A percentile compares a stretch with the other conserved stretches of the same genome.
phyloP scores from a whole-genome alignment of 1,140 invertebrate species.

The Ridgeia piscesae region DNA sequence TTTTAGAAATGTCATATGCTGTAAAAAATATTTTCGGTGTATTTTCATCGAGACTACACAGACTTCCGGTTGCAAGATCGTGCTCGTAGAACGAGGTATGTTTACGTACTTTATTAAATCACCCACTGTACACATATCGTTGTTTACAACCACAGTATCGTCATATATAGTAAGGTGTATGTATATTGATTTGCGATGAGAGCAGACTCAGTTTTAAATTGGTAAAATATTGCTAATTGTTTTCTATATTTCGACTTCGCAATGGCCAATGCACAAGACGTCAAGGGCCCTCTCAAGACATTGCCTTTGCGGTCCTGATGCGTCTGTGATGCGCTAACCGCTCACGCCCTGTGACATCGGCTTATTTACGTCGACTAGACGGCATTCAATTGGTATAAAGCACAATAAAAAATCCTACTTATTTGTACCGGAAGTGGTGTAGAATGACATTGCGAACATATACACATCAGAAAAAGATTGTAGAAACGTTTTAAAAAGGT shows the following conservation, averaged over 20 bases:
- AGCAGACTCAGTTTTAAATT: not conserved
- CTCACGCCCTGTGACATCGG: no score
- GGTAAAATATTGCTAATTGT: not conserved
- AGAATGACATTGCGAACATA: no score
- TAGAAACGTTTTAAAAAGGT: no score
- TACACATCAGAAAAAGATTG: no score
- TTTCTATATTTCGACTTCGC: not conserved
- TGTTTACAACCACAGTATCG: not conserved
- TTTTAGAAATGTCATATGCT: not conserved
- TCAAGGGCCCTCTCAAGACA: no score
- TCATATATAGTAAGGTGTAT: not conserved
- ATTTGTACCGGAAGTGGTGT: no score
- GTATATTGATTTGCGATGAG: not conserved
- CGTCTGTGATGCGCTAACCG: no score
- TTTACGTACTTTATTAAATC: not conserved
- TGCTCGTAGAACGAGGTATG: not conserved
- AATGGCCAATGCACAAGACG: no score
- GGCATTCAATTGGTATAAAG: no score
- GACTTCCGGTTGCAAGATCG: not conserved
- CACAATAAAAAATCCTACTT: no score
- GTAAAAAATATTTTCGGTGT: not conserved
- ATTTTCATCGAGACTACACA: not conserved
- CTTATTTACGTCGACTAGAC: no score
- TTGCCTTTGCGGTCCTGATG: no score
- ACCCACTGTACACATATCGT: not conserved